phyloP scores from a whole-genome alignment of 1,140 invertebrate species.

The Rhagoletis zephyria region DNA sequence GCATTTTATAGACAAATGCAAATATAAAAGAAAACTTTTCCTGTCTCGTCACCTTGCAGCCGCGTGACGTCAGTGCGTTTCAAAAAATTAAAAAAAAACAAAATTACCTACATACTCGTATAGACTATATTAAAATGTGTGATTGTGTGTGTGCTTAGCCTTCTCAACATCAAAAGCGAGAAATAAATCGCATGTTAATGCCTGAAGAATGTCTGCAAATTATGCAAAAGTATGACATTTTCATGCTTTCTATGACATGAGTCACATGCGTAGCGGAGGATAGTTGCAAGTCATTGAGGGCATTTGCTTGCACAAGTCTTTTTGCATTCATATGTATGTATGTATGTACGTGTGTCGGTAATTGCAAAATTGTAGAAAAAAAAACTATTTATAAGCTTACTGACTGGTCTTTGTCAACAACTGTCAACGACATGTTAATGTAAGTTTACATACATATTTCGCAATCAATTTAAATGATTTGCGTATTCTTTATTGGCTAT shows the following conservation, averaged over 20 bases:
- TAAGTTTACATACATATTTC: background rate
- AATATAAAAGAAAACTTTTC: background rate
- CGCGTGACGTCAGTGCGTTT: constrained; percentile 23
- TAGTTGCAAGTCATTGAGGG: background rate
- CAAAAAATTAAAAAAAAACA: background rate
- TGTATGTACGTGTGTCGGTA: background rate
- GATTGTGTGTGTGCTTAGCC: background rate
- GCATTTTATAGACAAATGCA: background rate
- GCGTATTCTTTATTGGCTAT: background rate
- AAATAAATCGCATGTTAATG: constrained; percentile 11
- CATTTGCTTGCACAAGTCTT: background rate
- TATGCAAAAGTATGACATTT: constrained; percentile 35
- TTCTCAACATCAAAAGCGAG: background rate
- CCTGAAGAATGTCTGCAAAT: constrained; percentile 7
- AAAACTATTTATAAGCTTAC: background rate
- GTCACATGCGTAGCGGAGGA: background rate
- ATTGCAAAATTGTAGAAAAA: background rate
- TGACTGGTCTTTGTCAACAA: constrained; percentile 10
- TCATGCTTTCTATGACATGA: constrained; percentile 11
- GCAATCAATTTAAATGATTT: background rate
- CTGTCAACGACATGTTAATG: background rate
- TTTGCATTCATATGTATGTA: background rate
- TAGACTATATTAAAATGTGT: background rate
- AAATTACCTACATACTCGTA: background rate
- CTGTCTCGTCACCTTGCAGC: constrained; percentile 23